These are phyloP conservation scores for Thymelicus sylvestris DNA, from an alignment of 2,888 invertebrate genomes.

Conservation along the genomic window DNA sequence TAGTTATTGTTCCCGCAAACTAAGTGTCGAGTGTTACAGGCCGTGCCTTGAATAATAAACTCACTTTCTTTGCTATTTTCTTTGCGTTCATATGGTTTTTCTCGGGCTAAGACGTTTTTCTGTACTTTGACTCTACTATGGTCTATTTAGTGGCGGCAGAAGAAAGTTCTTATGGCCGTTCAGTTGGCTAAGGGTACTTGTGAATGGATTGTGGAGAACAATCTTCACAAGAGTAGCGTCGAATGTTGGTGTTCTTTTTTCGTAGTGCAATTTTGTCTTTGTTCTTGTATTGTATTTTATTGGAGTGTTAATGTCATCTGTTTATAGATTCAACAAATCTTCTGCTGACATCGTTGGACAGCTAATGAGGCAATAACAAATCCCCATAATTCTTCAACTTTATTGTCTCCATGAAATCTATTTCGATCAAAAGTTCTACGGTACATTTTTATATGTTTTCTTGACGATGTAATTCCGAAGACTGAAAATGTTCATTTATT, in stretches of 20 bases:
- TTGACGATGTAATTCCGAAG: too few species aligned
- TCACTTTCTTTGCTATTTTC: slow-evolving; percentile 40
- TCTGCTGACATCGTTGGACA: too few species aligned
- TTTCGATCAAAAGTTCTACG: too few species aligned
- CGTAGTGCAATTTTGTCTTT: too few species aligned
- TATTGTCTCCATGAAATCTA: too few species aligned
- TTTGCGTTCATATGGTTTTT: slow-evolving; percentile 28
- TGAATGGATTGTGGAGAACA: slow-evolving; percentile 8
- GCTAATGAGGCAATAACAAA: too few species aligned
- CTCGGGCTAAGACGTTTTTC: slow-evolving; percentile 26
- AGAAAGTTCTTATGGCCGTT: slow-evolving; percentile 24
- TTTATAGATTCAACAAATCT: too few species aligned
- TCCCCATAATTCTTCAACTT: too few species aligned
- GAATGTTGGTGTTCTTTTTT: neutral
- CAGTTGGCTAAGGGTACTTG: slow-evolving; percentile 9
- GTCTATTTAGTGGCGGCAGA: slow-evolving; percentile 18
- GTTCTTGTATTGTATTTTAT: too few species aligned
- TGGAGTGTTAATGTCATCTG: too few species aligned
- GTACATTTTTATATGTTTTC: too few species aligned
- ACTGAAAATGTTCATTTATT: too few species aligned
- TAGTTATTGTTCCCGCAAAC: slow-evolving; percentile 48
- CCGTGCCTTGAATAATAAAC: slow-evolving; percentile 51
- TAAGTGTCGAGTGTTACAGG: slow-evolving; percentile 48
- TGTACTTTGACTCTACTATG: slow-evolving; percentile 17
- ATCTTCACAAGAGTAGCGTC: neutral